Evolutionary conservation across 2,888 invertebrate species (phyloP).

Genomic region (Lomographa bimaculata): DNA sequence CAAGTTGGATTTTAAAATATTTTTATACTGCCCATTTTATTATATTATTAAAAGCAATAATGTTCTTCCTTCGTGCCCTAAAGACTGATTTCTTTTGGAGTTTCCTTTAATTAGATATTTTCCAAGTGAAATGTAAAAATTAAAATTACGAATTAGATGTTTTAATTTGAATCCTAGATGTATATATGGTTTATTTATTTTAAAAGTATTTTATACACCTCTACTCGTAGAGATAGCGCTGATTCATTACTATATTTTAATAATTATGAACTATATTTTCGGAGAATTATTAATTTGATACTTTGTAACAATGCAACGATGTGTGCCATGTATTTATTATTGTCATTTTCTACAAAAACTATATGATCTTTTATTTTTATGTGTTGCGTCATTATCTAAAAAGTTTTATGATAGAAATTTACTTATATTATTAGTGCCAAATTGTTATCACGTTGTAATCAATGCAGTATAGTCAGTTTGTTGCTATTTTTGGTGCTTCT

Average conservation of each 20-base stretch:
- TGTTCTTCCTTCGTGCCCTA: conserved; percentile 44
- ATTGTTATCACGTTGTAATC: too few species aligned
- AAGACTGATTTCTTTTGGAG: conserved; percentile 47
- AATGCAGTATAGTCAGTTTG: not conserved
- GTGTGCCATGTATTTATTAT: conserved; percentile 27
- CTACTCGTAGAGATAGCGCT: not conserved
- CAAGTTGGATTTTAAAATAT: too few species aligned
- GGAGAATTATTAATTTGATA: too few species aligned
- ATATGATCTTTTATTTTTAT: too few species aligned
- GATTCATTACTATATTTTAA: too few species aligned
- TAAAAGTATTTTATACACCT: conserved; percentile 6
- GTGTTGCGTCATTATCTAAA: too few species aligned
- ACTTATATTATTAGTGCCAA: too few species aligned
- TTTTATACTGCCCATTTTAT: conserved; percentile 16
- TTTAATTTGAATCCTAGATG: conserved; percentile 3
- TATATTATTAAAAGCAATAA: conserved; percentile 18
- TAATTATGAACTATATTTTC: too few species aligned
- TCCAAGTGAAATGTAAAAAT: conserved; percentile 12
- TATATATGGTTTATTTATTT: conserved; percentile 9
- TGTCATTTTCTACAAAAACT: too few species aligned
- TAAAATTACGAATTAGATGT: conserved; percentile 8
- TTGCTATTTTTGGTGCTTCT: conserved; percentile 2
- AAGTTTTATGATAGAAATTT: too few species aligned
- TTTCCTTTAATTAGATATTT: conserved; percentile 25
- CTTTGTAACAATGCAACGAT: conserved; percentile 10